These are phyloP conservation scores for Zaprionus gabonicus DNA, from an alignment of 1,140 invertebrate genomes.

Conservation along the genomic window DNA sequence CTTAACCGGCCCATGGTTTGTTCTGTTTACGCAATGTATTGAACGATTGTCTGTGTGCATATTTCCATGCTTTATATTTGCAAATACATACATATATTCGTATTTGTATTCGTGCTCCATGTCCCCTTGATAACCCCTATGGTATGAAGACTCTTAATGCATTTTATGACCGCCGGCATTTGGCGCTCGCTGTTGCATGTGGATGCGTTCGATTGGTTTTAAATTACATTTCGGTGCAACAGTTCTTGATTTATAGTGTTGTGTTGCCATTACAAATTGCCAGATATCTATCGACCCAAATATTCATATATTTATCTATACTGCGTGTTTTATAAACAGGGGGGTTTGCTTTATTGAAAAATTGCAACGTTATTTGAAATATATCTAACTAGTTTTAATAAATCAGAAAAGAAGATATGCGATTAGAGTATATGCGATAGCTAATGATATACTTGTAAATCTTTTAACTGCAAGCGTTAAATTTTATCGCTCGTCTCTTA, in stretches of 20 bases:
- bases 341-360: not conserved
- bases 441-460: too few species aligned
- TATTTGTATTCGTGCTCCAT: not conserved
- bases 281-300: slow-evolving; percentile 11
- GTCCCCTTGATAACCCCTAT: slow-evolving; percentile 15
- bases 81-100: slow-evolving; percentile 7
- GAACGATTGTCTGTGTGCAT: slow-evolving; percentile 26
- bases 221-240: slow-evolving; percentile 59
- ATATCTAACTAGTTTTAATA: not conserved
- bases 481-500: not conserved
- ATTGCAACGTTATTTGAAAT: not conserved
- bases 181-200: slow-evolving; percentile 56
- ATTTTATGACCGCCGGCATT: slow-evolving; percentile 64
- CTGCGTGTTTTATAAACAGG: not conserved
- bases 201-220: slow-evolving; percentile 73
- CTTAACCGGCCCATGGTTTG: slow-evolving; percentile 21
- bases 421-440: too few species aligned
- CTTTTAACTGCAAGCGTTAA: too few species aligned
- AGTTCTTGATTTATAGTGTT: slow-evolving; percentile 37
- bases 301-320: slow-evolving; percentile 7
- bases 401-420: not conserved
- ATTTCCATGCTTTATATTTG: slow-evolving; percentile 8
- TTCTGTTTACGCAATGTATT: slow-evolving; percentile 36
- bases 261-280: slow-evolving; percentile 28
- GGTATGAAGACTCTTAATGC: slow-evolving; percentile 57